A percentile compares a stretch with the other conserved stretches of the same genome.
These are phyloP conservation scores for Pangasianodon gigas DNA, from an alignment of 2,113 vertebrate genomes.

Conservation along the genomic window DNA sequence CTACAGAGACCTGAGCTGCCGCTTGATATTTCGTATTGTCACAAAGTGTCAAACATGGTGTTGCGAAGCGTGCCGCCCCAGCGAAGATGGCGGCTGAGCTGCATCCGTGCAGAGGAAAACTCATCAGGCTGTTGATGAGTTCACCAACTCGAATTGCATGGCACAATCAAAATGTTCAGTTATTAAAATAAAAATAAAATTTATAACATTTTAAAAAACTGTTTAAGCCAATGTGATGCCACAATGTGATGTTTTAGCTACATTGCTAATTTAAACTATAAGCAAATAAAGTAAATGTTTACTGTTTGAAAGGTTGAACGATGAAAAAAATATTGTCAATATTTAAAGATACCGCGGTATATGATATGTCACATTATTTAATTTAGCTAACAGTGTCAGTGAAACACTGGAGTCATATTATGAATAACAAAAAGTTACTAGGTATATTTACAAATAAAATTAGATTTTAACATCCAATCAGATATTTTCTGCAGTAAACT, in stretches of 20 bases:
- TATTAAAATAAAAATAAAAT: background rate
- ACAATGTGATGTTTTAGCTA: background rate
- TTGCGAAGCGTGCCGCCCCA: slow-evolving; percentile 76
- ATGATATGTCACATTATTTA: background rate
- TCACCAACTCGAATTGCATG: slow-evolving; percentile 82
- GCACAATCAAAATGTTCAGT: slow-evolving; percentile 62
- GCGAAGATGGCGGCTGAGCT: slow-evolving; percentile 84
- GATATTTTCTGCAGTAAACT: background rate
- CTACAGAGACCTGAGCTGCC: slow-evolving; percentile 30
- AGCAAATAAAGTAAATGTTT: background rate
- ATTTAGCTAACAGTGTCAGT: background rate
- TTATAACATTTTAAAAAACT: background rate
- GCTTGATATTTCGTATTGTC: slow-evolving; percentile 61
- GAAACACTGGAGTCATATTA: background rate
- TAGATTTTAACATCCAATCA: background rate
- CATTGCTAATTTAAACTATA: background rate
- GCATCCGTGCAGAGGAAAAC: slow-evolving; percentile 88
- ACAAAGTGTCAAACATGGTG: slow-evolving; percentile 60
- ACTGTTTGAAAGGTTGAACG: too few species aligned
- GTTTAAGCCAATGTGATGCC: background rate
- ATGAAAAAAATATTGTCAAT: background rate
- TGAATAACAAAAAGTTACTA: background rate
- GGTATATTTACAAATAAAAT: background rate
- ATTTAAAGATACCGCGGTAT: background rate
- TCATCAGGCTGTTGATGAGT: slow-evolving; percentile 78